These are phyloP conservation scores for Linurgus olivaceus DNA, from an alignment of 2,797 vertebrate species.

Conservation along the genomic window DNA sequence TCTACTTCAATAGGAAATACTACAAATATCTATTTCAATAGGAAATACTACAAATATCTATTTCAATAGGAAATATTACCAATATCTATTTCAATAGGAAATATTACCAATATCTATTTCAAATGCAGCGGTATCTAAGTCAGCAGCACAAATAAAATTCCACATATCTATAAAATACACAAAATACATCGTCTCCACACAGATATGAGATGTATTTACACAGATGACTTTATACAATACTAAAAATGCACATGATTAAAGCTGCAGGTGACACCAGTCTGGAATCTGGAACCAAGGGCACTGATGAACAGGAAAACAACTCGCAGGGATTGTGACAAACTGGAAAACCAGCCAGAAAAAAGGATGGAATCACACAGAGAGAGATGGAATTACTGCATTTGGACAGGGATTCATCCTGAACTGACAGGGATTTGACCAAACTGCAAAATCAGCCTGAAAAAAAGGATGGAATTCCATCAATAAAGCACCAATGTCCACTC, in stretches of 20 bases:
- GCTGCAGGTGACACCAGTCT: not conserved
- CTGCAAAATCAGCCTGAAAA: not conserved
- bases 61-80: too few species aligned
- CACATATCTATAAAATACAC: not conserved
- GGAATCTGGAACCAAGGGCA: not conserved
- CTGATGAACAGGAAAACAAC: not conserved
- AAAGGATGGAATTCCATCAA: not conserved
- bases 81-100: too few species aligned
- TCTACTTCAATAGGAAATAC: too few species aligned
- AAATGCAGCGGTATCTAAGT: not conserved
- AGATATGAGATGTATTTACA: not conserved
- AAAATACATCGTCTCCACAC: not conserved
- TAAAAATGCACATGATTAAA: not conserved
- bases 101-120: not conserved
- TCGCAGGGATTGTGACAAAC: not conserved
- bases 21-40: not conserved
- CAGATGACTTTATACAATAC: rapidly evolving
- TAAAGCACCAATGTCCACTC: rapidly evolving
- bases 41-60: too few species aligned
- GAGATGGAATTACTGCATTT: not conserved
- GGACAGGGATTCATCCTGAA: not conserved
- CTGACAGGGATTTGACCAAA: not conserved
- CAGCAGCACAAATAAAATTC: not conserved
- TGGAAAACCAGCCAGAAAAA: not conserved
- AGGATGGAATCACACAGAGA: not conserved